Evolutionary conservation across 2,113 vertebrate genomes (phyloP), one percentile per base, ranked within the genome.

Genomic region (Cygnus buccinator): DNA sequence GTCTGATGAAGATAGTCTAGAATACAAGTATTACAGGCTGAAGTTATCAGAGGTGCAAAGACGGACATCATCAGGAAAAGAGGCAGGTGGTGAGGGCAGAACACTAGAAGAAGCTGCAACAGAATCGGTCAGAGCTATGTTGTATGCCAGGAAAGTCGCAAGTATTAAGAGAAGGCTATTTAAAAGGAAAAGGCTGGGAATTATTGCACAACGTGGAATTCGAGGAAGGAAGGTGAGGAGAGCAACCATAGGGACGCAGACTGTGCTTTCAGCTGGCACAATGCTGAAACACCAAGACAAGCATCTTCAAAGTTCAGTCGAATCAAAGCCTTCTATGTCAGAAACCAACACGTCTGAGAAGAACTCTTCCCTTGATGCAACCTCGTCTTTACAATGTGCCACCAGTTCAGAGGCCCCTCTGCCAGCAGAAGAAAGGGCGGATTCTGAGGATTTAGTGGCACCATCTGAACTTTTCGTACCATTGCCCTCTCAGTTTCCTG

Each of bases 1-100:
- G 62, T 95, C 95, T 4, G 98, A 98, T 6, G 95, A 98, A 63
- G 97, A 96, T 8, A 98, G 98, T 55, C 96, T 98, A 26, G 98
- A 98, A 50, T 97, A 98, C 95, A 98, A 98, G 48, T 98, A 98
- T 39, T 98, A 98, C 72, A 97, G 95, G 28, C 96, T 98, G 90
- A 98, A 97, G 95, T 62, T 98, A 37, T 80, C 96, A 0, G 98
- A 98, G 84, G 59, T 61, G 52, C 96, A 98, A 41, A 93, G 95
- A 33, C 29, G 68, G 63, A 66, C 54, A 4, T 52, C 94, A 3
- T 37, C 90, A 22, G 70, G 68, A 25, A 96, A 81, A 52, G 92
- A 95, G 31, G 90, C 28, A 13, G 67, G 28, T 1, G 93, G 67
- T 21, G 90, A 93, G 43, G 94, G 93, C 80, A 97, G 94, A 6